Percentiles rank a stretch among this genome's conserved stretches.
These are phyloP conservation scores for Macrotis lagotis DNA, from an alignment of 2,113 vertebrate genomes.

Conservation along the genomic window DNA sequence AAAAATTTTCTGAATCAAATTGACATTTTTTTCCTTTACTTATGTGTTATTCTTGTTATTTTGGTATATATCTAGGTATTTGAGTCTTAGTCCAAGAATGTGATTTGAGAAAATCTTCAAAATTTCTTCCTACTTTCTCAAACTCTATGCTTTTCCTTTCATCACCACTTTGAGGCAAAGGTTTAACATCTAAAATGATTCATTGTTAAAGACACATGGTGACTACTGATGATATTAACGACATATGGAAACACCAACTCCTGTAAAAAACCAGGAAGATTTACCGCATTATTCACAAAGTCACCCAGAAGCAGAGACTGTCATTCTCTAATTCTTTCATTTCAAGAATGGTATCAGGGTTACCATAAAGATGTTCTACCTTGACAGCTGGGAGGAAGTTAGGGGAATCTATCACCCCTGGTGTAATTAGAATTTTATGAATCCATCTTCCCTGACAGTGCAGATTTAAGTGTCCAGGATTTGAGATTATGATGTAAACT, in stretches of 20 bases:
- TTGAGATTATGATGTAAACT: conserved; percentile 48
- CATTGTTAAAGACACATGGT: not conserved
- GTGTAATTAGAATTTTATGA: conserved; percentile 60
- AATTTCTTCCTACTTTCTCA: not conserved
- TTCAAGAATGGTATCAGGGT: conserved; percentile 11
- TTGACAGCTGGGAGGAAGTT: conserved; percentile 44
- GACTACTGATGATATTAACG: not conserved
- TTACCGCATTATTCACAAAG: not conserved
- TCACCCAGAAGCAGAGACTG: not conserved
- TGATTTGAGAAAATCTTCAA: not conserved
- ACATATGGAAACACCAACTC: not conserved
- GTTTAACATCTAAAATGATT: not conserved
- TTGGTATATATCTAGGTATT: not conserved
- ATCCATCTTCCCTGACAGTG: conserved; percentile 56
- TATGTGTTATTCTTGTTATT: not conserved
- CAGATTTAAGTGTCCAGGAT: conserved; percentile 36
- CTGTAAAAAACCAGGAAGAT: not conserved
- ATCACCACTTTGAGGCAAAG: not conserved
- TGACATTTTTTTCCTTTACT: not conserved
- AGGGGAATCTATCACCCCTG: conserved; percentile 13
- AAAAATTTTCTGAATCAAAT: not conserved
- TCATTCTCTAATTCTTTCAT: conserved; percentile 7
- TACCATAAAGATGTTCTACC: conserved; percentile 34
- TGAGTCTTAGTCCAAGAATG: not conserved
- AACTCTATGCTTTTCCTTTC: not conserved